phyloP scores from a whole-genome alignment of 2,113 vertebrate genomes.

The Coptodon rendalli region DNA sequence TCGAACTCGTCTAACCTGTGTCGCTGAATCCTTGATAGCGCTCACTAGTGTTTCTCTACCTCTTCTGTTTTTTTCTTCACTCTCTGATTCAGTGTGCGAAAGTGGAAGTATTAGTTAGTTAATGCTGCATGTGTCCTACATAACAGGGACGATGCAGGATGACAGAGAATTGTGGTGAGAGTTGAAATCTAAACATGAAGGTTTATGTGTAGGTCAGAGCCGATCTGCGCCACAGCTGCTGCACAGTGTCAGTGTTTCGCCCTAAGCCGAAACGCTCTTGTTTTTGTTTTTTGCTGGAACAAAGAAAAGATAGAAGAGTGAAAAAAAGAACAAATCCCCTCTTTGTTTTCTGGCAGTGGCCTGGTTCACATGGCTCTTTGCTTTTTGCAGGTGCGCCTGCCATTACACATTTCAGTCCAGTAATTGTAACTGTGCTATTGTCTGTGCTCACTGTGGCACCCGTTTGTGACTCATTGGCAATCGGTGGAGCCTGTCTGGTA shows the following conservation, averaged over 20 bases:
- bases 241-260: slow-evolving; percentile 8
- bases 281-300: background rate
- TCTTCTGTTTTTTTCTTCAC: background rate
- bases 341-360: slow-evolving; percentile 29
- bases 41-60: background rate
- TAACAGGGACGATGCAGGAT: background rate
- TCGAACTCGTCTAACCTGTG: background rate
- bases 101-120: background rate
- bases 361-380: background rate
- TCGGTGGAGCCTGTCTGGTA: background rate
- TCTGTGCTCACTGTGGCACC: slow-evolving; percentile 11
- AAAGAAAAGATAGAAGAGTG: background rate
- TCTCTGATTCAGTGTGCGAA: background rate
- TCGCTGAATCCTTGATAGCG: background rate
- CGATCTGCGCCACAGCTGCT: background rate
- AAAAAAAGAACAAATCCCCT: slow-evolving; percentile 6
- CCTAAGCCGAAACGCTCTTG: background rate
- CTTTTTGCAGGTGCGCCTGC: slow-evolving; percentile 31
- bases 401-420: background rate
- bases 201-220: background rate
- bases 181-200: background rate
- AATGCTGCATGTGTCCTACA: background rate
- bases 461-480: slow-evolving; percentile 22
- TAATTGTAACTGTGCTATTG: slow-evolving; percentile 21
- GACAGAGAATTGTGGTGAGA: background rate